Base-by-base conservation (phyloP, 2,888 invertebrate species). In the Pandemis corylana region DNA sequence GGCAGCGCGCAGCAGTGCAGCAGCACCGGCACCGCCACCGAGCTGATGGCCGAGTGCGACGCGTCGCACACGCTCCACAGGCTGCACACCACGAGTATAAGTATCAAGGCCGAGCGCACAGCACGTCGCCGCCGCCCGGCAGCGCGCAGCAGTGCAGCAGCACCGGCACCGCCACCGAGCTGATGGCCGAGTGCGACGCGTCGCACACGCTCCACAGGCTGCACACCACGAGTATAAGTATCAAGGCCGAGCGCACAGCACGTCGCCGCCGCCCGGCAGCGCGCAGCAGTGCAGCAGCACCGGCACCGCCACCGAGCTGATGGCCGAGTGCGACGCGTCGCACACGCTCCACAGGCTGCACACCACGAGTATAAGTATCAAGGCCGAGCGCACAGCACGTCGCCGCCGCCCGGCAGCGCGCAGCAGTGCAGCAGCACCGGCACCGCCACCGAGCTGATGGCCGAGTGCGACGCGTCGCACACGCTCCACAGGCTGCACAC, bases 1-100 rank as follows among this genome's bases (percentile, higher is more conserved):
- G 99, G 97, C 77, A 99, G 95, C 0, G 99, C 98, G 77, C 99
- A 97, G 86, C 99, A 99, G 91, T 99, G 99, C 75, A 99, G 95
- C 78, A 99, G 94, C 71, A 99, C 95, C 0, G 99, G 99, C 44
- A 99, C 99, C 46, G 97, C 96, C 78, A 98, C 97, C 87, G 98
- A 97, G 80, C 99, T 97, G 80, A 99, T 98, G 91, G 99, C 98
- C 0, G 99, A 99, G 89, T 98, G 97, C 78, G 98, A 97, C 0
- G 98, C 97, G 87, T 98, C 98, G 88, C 99, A 96, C 71, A 98
- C 95, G 84, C 97, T 97, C 99, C 99, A 99, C 67, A 99, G 94
- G 84, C 99, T 99, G 84, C 53, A 20, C 20, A 20, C n/a, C 1
- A 20, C 20, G 20, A 20, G 20, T n/a, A n/a, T n/a, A n/a, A n/a